These are phyloP conservation scores for Hestina assimilis DNA, from an alignment of 1,140 invertebrate species.

Conservation along the genomic window DNA sequence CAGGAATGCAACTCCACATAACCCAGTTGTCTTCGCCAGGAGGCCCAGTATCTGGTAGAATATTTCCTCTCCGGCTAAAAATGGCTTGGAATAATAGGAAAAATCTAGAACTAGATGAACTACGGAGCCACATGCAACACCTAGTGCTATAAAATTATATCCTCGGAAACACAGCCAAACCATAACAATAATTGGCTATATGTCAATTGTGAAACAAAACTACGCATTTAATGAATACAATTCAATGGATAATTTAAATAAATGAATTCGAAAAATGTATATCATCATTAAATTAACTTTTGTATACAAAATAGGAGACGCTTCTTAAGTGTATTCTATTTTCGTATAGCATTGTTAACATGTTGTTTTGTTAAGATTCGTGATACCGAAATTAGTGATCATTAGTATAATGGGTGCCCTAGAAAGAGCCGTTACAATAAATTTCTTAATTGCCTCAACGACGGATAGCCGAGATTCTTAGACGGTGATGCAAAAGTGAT, in stretches of 20 bases:
- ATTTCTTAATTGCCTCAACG: constrained; percentile 68
- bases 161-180: background rate
- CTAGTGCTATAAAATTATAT: background rate
- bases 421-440: constrained; percentile 67
- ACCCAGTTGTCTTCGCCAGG: no score
- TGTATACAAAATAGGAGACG: background rate
- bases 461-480: constrained; percentile 59
- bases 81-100: no score
- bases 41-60: no score
- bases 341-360: constrained; percentile 11
- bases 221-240: background rate
- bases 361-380: constrained; percentile 33
- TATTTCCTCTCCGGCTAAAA: no score
- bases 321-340: constrained; percentile 1
- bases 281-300: background rate
- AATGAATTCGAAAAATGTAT: constrained; percentile 1
- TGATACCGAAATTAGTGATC: constrained; percentile 52
- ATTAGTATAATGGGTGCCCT: constrained; percentile 64
- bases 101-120: background rate
- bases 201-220: background rate
- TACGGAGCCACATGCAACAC: no score
- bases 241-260: background rate
- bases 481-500: constrained; percentile 64
- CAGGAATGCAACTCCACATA: no score
- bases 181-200: background rate